Evolutionary conservation across 2,888 invertebrate species (phyloP).

Genomic region (Cosmia pyralina): DNA sequence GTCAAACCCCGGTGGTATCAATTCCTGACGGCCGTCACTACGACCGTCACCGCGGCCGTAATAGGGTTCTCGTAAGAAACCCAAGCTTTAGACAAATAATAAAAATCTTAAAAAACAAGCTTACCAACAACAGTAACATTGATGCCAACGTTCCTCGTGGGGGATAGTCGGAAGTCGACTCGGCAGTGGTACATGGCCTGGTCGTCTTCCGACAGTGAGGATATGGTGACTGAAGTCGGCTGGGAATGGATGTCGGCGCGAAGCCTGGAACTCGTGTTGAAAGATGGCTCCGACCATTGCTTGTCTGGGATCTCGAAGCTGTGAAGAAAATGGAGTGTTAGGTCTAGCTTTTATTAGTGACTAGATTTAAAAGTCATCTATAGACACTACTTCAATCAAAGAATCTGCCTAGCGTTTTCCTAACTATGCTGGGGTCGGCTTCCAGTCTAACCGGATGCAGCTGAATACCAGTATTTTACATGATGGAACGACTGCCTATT

Average conservation of each 20-base stretch:
- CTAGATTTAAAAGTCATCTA: too few relatives aligned
- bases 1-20: too few relatives aligned
- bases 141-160: constrained; percentile 90
- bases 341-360: background rate
- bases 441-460: too few relatives aligned
- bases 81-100: too few relatives aligned
- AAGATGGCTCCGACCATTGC: constrained; percentile 83
- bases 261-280: constrained; percentile 79
- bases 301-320: constrained; percentile 85
- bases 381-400: too few relatives aligned
- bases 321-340: constrained; percentile 22
- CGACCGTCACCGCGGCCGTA: too few relatives aligned
- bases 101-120: background rate
- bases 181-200: constrained; percentile 90
- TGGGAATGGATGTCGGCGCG: constrained; percentile 74
- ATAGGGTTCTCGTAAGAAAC: too few relatives aligned
- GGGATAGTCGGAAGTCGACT: constrained; percentile 90
- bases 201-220: constrained; percentile 80
- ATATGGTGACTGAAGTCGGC: constrained; percentile 79
- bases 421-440: too few relatives aligned
- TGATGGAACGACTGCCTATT: too few relatives aligned
- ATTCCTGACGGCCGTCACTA: too few relatives aligned
- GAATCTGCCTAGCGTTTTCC: too few relatives aligned
- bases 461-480: too few relatives aligned
- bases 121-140: constrained; percentile 89